Evolutionary conservation across 2,797 vertebrate genomes (phyloP).

Genomic region (Lepus townsendii): DNA sequence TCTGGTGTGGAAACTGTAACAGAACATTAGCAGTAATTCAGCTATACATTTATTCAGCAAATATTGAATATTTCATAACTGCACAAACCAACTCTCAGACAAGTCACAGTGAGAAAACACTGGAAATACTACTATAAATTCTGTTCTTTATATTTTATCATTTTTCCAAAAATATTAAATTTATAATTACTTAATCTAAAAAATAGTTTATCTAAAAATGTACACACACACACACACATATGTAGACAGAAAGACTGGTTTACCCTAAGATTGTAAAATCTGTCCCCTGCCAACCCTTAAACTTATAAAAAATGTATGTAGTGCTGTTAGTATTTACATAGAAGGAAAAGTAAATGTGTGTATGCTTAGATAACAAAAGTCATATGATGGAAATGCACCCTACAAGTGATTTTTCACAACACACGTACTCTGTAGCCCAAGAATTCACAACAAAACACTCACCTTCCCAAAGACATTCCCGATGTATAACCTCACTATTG

Average conservation of each 20-base stretch:
- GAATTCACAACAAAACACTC: not conserved
- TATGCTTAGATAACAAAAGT: not conserved
- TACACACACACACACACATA: not conserved
- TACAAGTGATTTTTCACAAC: not conserved
- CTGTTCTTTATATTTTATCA: constrained; percentile 56
- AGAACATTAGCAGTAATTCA: constrained; percentile 14
- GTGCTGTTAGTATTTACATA: not conserved
- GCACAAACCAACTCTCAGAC: not conserved
- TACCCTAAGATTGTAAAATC: not conserved
- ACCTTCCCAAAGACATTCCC: no score
- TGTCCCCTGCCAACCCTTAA: not conserved
- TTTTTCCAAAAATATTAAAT: constrained; percentile 61
- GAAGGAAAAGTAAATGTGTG: not conserved
- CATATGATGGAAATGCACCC: not conserved
- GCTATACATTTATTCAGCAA: constrained; percentile 27
- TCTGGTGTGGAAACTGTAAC: not conserved
- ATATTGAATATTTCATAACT: constrained; percentile 51
- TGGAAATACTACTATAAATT: constrained; percentile 38
- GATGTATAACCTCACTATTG: no score
- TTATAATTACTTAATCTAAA: not conserved
- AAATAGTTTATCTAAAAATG: constrained; percentile 40
- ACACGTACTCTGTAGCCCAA: not conserved
- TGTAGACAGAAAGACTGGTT: not conserved
- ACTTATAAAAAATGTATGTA: not conserved
- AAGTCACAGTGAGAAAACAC: constrained; percentile 43